These are phyloP conservation scores for Chondrilla cf. caribensis DNA, from an alignment of 37 sponge, comb jelly and placozoan genomes.

Conservation along the genomic window DNA sequence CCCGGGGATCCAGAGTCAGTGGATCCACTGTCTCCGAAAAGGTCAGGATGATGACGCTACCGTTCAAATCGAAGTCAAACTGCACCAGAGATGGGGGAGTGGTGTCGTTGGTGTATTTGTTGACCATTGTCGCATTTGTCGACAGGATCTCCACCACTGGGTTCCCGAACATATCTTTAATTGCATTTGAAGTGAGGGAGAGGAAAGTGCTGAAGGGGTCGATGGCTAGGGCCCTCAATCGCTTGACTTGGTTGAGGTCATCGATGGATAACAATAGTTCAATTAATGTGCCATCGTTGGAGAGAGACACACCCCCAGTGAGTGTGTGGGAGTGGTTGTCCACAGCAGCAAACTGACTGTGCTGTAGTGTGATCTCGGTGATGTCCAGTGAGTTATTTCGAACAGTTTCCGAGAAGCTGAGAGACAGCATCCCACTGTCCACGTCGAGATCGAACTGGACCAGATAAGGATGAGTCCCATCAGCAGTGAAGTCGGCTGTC, in stretches of 20 bases:
- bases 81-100: constrained; percentile 55
- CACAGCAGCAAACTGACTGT: background rate
- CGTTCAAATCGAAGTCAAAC: constrained; percentile 65
- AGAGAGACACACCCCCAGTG: constrained; percentile 56
- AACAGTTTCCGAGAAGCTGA: constrained; percentile 84
- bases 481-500: constrained; percentile 46
- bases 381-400: constrained; percentile 37
- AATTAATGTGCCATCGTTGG: constrained; percentile 69
- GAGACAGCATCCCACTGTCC: constrained; percentile 39
- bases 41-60: constrained; percentile 51
- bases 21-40: constrained; percentile 87
- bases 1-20: constrained; percentile 30
- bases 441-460: constrained; percentile 75
- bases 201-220: constrained; percentile 43
- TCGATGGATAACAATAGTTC: constrained; percentile 37
- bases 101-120: constrained; percentile 41
- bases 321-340: constrained; percentile 43
- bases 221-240: constrained; percentile 49
- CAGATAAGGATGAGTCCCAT: constrained; percentile 43
- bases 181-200: constrained; percentile 51
- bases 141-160: constrained; percentile 25
- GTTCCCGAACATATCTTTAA: constrained; percentile 73
- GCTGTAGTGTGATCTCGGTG: constrained; percentile 62
- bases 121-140: constrained; percentile 16
- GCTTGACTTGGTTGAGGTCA: constrained; percentile 85